Evolutionary conservation across 1,140 invertebrate species (phyloP).

Genomic region (Vollenhovia emeryi): DNA sequence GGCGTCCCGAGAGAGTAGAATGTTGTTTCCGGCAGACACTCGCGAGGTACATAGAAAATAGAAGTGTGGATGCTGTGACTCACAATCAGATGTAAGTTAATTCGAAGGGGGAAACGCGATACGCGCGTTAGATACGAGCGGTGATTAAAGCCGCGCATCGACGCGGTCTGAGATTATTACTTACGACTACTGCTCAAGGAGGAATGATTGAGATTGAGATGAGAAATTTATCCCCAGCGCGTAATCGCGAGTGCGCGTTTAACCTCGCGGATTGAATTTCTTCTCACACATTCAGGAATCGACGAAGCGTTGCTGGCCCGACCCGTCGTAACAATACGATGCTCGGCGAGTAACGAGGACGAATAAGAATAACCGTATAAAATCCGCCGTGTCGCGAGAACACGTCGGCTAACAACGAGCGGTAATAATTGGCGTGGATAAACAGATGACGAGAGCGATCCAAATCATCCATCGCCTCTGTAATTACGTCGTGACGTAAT

Average conservation of each 20-base stretch:
- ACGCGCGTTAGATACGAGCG: not conserved
- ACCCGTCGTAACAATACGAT: not conserved
- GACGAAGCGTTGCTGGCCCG: not conserved
- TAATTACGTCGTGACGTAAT: constrained; percentile 53
- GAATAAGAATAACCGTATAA: not conserved
- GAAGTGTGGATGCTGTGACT: not conserved
- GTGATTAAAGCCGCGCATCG: constrained; percentile 8
- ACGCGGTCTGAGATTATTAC: not conserved
- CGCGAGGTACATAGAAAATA: not conserved
- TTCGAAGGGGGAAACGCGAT: constrained; percentile 4
- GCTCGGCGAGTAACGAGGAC: not conserved
- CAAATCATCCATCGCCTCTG: constrained; percentile 16
- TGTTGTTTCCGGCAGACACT: constrained; percentile 14
- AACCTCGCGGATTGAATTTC: constrained; percentile 57
- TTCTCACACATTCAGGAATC: constrained; percentile 51
- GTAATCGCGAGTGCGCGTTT: not conserved
- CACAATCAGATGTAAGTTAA: constrained; percentile 2
- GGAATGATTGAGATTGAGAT: constrained; percentile 10
- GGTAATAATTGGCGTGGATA: constrained; percentile 3
- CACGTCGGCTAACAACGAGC: not conserved
- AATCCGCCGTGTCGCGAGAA: constrained; percentile 20
- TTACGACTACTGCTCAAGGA: not conserved
- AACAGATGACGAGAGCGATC: constrained; percentile 7
- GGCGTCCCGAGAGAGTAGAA: not conserved
- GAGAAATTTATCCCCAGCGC: not conserved